Evolutionary conservation across 2,888 invertebrate species (phyloP), one percentile per base, ranked within the genome.

Genomic region (Diadegma fenestrale): DNA sequence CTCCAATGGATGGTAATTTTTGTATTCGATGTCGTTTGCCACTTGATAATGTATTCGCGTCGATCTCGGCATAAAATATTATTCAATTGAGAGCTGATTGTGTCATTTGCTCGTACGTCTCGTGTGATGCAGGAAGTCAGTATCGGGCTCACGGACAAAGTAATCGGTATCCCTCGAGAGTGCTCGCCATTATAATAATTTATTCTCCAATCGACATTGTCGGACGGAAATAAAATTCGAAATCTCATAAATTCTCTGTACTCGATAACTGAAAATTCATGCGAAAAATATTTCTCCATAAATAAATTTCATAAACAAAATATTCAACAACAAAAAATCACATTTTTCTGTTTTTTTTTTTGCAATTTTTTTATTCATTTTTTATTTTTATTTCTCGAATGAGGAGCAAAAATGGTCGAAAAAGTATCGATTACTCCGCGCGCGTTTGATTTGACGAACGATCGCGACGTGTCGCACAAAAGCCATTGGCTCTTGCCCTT

Each of bases 41-140:
- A 61, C 26, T 37, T 48, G 4, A 64, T 33, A 17, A 51, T 66
- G 19, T 71, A 63, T 61, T 61, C 37, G 17, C 45, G 22, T 17
- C 41, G 48, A 68, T 51, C 30, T 45, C 19, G 33, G 33, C 58
- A 7, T 79, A 83, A 75, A 83, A 75, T 79, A 79, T 83, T 75
- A 83, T 83, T 83, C 83, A 83, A 83, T 83, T 79, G 68, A 68
- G 75, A 79, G 30, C 61, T 79, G 73, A 83, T 79, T 83, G 73
- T 73, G 48, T 58, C 73, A 80, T 58, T 33, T 58, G 73, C 61
- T 63, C 37, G 54, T 41, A 22, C 37, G 45, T 71, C 66, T 61
- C 71, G 43, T 51, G 54, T 51, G 54, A 61, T 58, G n/a, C 64
- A 66, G 80, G 80, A 80, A 80, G 80, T 80, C 51, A 22, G 73